Evolutionary conservation across 2,113 vertebrate species (phyloP).

Genomic region (Tetrax tetrax): DNA sequence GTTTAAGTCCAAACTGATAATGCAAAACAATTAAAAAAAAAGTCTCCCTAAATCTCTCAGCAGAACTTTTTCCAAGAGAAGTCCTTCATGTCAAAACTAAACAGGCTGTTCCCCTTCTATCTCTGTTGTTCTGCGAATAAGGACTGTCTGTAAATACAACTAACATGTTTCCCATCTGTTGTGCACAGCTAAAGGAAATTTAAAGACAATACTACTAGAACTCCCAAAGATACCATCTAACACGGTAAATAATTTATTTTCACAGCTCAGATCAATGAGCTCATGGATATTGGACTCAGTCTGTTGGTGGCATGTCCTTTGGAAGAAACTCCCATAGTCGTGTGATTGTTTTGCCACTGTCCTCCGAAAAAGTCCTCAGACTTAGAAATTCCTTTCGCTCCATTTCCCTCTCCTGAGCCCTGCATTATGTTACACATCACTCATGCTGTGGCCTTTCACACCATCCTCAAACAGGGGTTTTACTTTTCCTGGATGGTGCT

Average conservation of each 20-base stretch:
- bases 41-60: not conserved
- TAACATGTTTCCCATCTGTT: not conserved
- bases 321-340: not conserved
- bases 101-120: not conserved
- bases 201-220: conserved; percentile 16
- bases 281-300: not conserved
- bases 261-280: conserved; percentile 38
- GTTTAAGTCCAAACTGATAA: conserved; percentile 7
- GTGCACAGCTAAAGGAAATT: not conserved
- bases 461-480: not conserved
- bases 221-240: conserved; percentile 27
- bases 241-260: conserved; percentile 30
- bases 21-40: not conserved
- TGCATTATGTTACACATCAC: not conserved
- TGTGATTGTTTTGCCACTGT: not conserved
- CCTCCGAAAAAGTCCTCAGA: not conserved
- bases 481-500: not conserved
- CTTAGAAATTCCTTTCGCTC: not conserved
- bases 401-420: not conserved
- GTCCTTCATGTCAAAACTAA: not conserved
- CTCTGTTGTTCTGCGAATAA: not conserved
- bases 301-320: not conserved
- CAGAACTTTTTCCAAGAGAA: conserved; percentile 20
- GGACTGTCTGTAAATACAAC: not conserved
- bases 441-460: not conserved